phyloP scores from a whole-genome alignment of 2,888 invertebrate genomes.

The Zonitis immaculata region DNA sequence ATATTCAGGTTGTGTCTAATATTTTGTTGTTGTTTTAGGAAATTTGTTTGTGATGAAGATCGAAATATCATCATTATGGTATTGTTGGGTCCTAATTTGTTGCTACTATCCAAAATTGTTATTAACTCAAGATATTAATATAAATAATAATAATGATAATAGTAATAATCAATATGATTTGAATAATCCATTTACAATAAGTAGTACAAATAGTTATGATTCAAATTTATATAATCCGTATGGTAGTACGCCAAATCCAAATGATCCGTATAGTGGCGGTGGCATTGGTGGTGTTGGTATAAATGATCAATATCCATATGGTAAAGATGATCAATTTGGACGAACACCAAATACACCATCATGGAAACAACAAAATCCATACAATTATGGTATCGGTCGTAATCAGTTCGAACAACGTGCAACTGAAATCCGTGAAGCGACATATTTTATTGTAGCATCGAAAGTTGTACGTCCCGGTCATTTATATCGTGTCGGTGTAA shows the following conservation, averaged over 20 bases:
- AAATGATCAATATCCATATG: conserved; percentile 17
- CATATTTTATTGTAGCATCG: conserved; percentile 90
- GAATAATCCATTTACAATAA: conserved; percentile 28
- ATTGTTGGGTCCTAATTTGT: conserved; percentile 25
- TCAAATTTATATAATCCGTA: conserved; percentile 18
- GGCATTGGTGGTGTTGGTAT: conserved; percentile 6
- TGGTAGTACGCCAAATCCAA: conserved; percentile 19
- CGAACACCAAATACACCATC: conserved; percentile 11
- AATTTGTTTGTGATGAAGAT: conserved; percentile 28
- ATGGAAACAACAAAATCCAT: conserved; percentile 21
- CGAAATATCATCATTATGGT: conserved; percentile 22
- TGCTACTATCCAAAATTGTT: conserved; percentile 17
- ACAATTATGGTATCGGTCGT: conserved; percentile 17
- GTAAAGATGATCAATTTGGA: conserved; percentile 22
- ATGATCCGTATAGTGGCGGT: conserved; percentile 3
- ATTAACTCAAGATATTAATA: conserved; percentile 32
- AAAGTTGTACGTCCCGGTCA: conserved; percentile 87
- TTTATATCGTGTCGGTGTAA: conserved; percentile 82
- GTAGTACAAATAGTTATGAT: conserved; percentile 22
- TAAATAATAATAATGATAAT: conserved; percentile 21
- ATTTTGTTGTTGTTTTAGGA: conserved; percentile 17
- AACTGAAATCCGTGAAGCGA: conserved; percentile 47
- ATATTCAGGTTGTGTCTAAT: too few species aligned
- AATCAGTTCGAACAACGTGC: conserved; percentile 24
- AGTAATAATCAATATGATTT: conserved; percentile 24